A percentile compares a stretch with the other conserved stretches of the same genome.
Evolutionary conservation across 2,888 invertebrate species (phyloP).

Genomic region (Metalampra italica): DNA sequence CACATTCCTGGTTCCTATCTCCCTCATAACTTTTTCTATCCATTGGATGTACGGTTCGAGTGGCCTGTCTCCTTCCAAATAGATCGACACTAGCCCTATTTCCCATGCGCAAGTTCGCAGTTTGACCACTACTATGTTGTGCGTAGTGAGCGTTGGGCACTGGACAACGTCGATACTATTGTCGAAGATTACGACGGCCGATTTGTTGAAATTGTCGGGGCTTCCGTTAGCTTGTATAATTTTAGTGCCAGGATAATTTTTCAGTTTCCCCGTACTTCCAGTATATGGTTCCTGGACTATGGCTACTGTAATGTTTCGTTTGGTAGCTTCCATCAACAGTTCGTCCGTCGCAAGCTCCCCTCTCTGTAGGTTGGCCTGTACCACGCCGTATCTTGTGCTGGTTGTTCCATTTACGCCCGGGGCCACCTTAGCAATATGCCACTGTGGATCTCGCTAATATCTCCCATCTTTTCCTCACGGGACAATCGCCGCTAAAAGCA

Average conservation of each 20-base stretch:
- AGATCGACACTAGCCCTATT: conserved; percentile 2
- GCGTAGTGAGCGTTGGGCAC: conserved; percentile 1
- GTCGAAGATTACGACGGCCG: conserved; percentile 6
- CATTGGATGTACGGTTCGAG: conserved; percentile 6
- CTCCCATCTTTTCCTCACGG: neutral
- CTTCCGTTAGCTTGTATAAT: neutral
- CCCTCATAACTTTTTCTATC: neutral
- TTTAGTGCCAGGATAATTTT: conserved; percentile 1
- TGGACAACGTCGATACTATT: neutral
- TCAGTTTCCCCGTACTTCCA: neutral
- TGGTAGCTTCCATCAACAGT: conserved; percentile 6
- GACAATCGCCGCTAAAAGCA: neutral
- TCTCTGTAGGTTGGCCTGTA: conserved; percentile 13
- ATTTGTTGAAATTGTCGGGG: conserved; percentile 1
- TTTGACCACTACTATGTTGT: conserved; percentile 1
- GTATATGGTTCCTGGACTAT: conserved; percentile 16
- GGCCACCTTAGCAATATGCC: conserved; percentile 1
- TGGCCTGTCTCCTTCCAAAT: conserved; percentile 5
- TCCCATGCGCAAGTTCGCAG: neutral
- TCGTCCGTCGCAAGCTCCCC: conserved; percentile 10
- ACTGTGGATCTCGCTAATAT: neutral
- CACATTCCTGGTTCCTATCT: conserved; percentile 1
- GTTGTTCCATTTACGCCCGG: no score
- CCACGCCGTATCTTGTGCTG: neutral
- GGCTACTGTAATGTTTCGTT: conserved; percentile 3